Percentiles rank a stretch among this genome's conserved stretches.
Conservation (phyloP, 2,888 invertebrate species). For the Aleiodes leptofemur region DNA sequence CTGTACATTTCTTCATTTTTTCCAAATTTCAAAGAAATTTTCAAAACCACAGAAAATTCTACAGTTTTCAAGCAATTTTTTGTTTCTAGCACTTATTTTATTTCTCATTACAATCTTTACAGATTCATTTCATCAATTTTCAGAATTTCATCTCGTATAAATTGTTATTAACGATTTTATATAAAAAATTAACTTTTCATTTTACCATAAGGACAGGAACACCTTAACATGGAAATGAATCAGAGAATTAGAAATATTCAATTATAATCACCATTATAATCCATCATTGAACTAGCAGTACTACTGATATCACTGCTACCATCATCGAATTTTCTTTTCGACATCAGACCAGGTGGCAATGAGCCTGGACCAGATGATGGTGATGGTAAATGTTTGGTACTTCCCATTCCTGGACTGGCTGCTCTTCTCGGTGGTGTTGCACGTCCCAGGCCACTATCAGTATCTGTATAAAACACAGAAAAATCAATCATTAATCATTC, state of each 20-base stretch:
- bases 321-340: constrained; percentile 83
- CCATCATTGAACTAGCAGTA: constrained; percentile 90
- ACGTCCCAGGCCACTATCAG: constrained; percentile 91
- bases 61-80: too few relatives aligned
- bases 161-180: too few relatives aligned
- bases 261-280: constrained; percentile 82
- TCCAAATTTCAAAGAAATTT: too few relatives aligned
- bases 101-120: too few relatives aligned
- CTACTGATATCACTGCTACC: constrained; percentile 91
- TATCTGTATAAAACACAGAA: constrained; percentile 79
- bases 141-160: too few relatives aligned
- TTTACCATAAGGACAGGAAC: too few relatives aligned
- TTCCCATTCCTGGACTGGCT: constrained; percentile 88
- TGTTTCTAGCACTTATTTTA: too few relatives aligned
- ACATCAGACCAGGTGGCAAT: constrained; percentile 86
- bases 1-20: too few relatives aligned
- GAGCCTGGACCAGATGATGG: constrained; percentile 86
- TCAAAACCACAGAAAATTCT: too few relatives aligned
- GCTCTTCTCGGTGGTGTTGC: constrained; percentile 92
- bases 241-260: not conserved
- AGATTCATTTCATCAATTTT: too few relatives aligned
- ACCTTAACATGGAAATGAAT: too few relatives aligned
- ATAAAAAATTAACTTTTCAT: too few relatives aligned
- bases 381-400: constrained; percentile 86
- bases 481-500: constrained; percentile 22